Evolutionary conservation across 2,113 vertebrate species (phyloP).

Genomic region (Apeltes quadracus): DNA sequence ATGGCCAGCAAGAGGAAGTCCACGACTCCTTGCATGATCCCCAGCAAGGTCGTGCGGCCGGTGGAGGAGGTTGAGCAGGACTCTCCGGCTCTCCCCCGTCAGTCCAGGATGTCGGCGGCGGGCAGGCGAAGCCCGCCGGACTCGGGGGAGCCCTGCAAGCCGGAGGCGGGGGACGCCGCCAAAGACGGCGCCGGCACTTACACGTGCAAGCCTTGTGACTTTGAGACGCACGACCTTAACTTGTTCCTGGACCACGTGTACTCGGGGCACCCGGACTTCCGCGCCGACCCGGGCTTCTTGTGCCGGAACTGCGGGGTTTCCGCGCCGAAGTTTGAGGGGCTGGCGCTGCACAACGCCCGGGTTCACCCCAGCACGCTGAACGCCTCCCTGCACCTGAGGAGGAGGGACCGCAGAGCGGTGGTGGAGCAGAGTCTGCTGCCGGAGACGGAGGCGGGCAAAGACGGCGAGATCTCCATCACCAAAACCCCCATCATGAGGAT

Average conservation of each 20-base stretch:
- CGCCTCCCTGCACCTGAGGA: conserved; percentile 86
- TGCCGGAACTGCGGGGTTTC: conserved; percentile 87
- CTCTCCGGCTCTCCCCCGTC: conserved; percentile 66
- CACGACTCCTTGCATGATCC: conserved; percentile 97
- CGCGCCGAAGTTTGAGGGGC: conserved; percentile 89
- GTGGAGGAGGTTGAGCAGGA: conserved; percentile 80
- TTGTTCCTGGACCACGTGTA: conserved; percentile 92
- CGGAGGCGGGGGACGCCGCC: conserved; percentile 65
- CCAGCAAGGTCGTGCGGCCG: conserved; percentile 84
- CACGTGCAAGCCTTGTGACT: conserved; percentile 90
- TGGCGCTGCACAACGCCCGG: conserved; percentile 91
- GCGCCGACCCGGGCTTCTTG: conserved; percentile 87
- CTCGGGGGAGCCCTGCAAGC: conserved; percentile 54
- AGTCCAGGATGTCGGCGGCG: conserved; percentile 47
- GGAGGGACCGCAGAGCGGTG: conserved; percentile 79
- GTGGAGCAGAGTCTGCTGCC: conserved; percentile 87
- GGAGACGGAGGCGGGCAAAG: conserved; percentile 68
- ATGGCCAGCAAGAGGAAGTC: conserved; percentile 99
- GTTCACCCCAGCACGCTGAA: conserved; percentile 80
- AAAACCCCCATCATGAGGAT: conserved; percentile 99
- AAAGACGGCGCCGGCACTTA: conserved; percentile 82
- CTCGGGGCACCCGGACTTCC: conserved; percentile 90
- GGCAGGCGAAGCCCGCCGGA: conserved; percentile 55
- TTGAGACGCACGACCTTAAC: conserved; percentile 88
- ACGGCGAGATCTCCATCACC: conserved; percentile 91